Evolutionary conservation across 2,113 vertebrate species (phyloP).

Genomic region (Colossoma macropomum): DNA sequence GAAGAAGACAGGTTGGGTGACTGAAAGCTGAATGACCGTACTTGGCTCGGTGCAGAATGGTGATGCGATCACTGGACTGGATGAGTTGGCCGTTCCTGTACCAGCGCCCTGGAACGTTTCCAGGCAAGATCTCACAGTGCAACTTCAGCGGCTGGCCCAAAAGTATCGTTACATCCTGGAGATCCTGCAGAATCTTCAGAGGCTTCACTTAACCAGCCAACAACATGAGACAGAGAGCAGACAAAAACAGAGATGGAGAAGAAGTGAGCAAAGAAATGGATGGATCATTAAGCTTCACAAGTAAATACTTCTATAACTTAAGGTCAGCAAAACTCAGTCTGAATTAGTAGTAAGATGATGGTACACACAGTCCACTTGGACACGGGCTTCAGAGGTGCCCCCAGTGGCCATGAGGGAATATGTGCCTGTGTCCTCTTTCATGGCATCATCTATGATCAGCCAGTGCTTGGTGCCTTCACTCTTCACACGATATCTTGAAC

Average conservation of each 20-base stretch:
- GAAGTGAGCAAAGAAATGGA: not conserved
- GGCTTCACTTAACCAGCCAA: slow-evolving; percentile 83
- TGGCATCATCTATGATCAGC: slow-evolving; percentile 91
- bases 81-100: slow-evolving; percentile 93
- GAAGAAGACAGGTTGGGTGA: too few relatives aligned
- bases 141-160: slow-evolving; percentile 89
- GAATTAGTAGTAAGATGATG: not conserved
- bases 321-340: not conserved
- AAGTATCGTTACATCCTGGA: slow-evolving; percentile 84
- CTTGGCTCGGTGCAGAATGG: slow-evolving; percentile 89
- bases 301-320: not conserved
- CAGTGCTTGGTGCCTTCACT: slow-evolving; percentile 90
- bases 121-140: slow-evolving; percentile 92
- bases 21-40: slow-evolving; percentile 56
- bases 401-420: slow-evolving; percentile 94
- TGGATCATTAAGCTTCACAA: not conserved
- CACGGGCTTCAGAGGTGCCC: slow-evolving; percentile 86
- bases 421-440: slow-evolving; percentile 87
- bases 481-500: slow-evolving; percentile 88
- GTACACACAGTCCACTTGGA: slow-evolving; percentile 83
- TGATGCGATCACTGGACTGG: slow-evolving; percentile 87
- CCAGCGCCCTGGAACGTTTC: slow-evolving; percentile 91
- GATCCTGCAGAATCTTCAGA: slow-evolving; percentile 87
- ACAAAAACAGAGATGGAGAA: not conserved
- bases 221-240: not conserved